Conservation (phyloP, 2,888 invertebrate species). For the Tetramorium bicarinatum region DNA sequence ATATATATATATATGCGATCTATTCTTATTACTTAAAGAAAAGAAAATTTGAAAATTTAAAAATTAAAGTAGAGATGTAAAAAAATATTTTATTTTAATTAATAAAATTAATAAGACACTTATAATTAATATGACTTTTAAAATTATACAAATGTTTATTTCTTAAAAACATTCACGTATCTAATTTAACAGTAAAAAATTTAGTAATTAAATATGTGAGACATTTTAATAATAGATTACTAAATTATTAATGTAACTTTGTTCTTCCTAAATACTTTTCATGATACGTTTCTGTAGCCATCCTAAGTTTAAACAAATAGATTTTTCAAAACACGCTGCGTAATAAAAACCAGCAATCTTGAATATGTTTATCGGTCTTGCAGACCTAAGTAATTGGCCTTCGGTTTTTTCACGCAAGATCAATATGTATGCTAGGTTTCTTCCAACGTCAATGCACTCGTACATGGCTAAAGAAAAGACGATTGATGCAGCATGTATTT, state of each 20-base stretch:
- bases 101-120: neutral
- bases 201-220: neutral
- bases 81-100: neutral
- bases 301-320: neutral
- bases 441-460: constrained; percentile 53
- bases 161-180: neutral
- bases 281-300: neutral
- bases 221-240: neutral
- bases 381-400: neutral
- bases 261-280: neutral
- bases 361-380: constrained; percentile 20
- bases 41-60: neutral
- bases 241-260: neutral
- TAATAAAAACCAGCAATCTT: constrained; percentile 10
- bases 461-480: constrained; percentile 36
- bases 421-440: constrained; percentile 19
- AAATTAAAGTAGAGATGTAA: neutral
- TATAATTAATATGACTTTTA: neutral
- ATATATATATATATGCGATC: no score
- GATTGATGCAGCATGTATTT: constrained; percentile 44
- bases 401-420: constrained; percentile 31
- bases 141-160: neutral
- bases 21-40: constrained; percentile 9
- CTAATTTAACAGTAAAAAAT: neutral
- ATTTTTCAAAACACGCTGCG: neutral